Base-by-base conservation (phyloP, 2,888 invertebrate species). In the Abrostola tripartita region DNA sequence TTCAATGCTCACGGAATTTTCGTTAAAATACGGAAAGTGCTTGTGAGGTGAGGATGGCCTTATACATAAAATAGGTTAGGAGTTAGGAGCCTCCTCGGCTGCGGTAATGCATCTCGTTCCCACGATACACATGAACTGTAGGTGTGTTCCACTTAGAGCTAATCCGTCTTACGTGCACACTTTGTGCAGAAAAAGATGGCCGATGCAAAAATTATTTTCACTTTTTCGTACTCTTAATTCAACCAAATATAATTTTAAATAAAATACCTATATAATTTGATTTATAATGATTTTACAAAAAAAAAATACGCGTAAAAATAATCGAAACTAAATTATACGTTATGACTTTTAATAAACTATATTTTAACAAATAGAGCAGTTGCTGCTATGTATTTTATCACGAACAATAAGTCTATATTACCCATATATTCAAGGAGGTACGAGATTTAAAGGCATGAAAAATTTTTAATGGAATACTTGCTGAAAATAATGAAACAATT, bases 81-180 rank as follows among this genome's bases (percentile, higher is more conserved):
- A 84, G 79, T 81, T 79, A 78, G 81, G 51, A 62, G 63, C 62
- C 65, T 79, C 81, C 71, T 67, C 79, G 52, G 78, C 74, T 83
- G 76, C 79, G 77, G 85, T 88, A 90, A 89, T 89, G 87, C 83
- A 83, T 86, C 79, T 76, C 76, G 85, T 90, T 90, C 90, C 87
- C 90, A 90, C 90, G 90, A 79, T 83, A 83, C 85, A 83, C 79
- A 82, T 83, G 82, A 76, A 78, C 68, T 51, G 58, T 55, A 62
- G 81, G 60, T 78, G 40, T 68, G 74, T 69, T 85, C 79, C 78
- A 58, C 79, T 85, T 87, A 38, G n/a, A 40, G 59, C 81, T 58
- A 62, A 37, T 9, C 51, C 37, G n/a, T 0, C 6, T 38, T 35
- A 11, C 10, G 35, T 35, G 37, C 55, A 58, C 61, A 47, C 37